These are phyloP conservation scores for Emys orbicularis DNA, from an alignment of 2,797 vertebrate genomes.

Conservation along the genomic window DNA sequence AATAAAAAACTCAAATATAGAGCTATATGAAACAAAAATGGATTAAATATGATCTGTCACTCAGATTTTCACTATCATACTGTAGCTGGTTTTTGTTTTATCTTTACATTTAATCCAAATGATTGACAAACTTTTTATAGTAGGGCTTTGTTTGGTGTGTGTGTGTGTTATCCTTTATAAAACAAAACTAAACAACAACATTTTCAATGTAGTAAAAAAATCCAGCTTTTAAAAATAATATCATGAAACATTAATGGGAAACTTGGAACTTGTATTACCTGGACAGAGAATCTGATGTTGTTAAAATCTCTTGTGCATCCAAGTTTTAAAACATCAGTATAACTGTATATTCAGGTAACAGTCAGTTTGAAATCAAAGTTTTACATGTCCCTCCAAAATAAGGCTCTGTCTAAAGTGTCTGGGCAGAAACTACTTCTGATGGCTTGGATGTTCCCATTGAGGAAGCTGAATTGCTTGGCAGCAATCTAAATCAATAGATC, in stretches of 20 bases:
- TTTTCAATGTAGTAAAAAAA: constrained; percentile 41
- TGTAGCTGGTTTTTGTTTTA: constrained; percentile 35
- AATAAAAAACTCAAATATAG: constrained; percentile 71
- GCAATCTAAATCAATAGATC: constrained; percentile 59
- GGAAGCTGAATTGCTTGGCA: constrained; percentile 57
- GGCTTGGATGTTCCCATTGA: constrained; percentile 65
- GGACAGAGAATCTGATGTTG: constrained; percentile 61
- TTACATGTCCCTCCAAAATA: constrained; percentile 38
- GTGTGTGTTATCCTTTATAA: constrained; percentile 45
- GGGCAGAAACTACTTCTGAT: constrained; percentile 70
- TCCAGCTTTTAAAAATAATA: constrained; percentile 48
- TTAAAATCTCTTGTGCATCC: constrained; percentile 66
- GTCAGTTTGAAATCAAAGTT: constrained; percentile 62
- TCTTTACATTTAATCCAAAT: constrained; percentile 58
- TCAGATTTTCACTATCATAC: constrained; percentile 46
- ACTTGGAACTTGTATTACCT: constrained; percentile 12
- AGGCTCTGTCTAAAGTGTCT: constrained; percentile 64
- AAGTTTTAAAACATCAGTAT: background rate
- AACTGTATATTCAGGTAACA: constrained; percentile 33
- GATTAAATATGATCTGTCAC: constrained; percentile 38
- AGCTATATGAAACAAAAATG: constrained; percentile 61
- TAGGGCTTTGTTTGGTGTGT: background rate
- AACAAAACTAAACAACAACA: constrained; percentile 53
- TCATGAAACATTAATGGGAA: constrained; percentile 30
- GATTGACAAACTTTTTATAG: constrained; percentile 47